A percentile compares a stretch with the other conserved stretches of the same genome.
Evolutionary conservation across 2,797 vertebrate species (phyloP).

Genomic region (Lagothrix lagotricha): DNA sequence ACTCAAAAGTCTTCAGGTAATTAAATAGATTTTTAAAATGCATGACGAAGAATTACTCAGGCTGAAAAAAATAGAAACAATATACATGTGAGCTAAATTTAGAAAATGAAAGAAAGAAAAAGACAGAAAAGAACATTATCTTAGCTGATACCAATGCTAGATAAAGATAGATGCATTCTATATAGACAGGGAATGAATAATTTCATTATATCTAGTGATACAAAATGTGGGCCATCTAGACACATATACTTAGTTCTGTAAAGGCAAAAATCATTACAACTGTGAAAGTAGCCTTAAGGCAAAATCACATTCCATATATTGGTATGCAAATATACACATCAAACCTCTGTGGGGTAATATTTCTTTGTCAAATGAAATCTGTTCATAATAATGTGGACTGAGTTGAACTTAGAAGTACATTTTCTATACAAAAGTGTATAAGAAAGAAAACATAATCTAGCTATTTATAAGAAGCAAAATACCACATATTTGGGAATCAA

Average conservation of each 20-base stretch:
- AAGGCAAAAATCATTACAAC: constrained; percentile 9
- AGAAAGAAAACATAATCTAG: constrained; percentile 15
- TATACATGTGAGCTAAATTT: constrained; percentile 11
- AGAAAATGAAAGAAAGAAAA: constrained; percentile 27
- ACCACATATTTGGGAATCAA: not conserved
- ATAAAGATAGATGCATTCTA: not conserved
- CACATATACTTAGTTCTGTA: constrained; percentile 27
- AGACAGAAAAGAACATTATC: constrained; percentile 3
- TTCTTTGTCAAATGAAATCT: constrained; percentile 49
- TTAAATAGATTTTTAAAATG: constrained; percentile 14
- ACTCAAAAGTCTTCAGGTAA: constrained; percentile 34
- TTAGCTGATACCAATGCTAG: constrained; percentile 14
- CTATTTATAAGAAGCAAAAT: constrained; percentile 35
- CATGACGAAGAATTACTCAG: not conserved
- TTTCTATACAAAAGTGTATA: not conserved
- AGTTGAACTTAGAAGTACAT: not conserved
- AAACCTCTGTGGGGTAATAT: not conserved
- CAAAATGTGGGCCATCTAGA: not conserved
- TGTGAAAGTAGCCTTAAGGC: constrained; percentile 15
- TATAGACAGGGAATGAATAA: not conserved
- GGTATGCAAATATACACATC: constrained; percentile 2
- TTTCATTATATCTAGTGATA: constrained; percentile 35
- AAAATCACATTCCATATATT: constrained; percentile 48
- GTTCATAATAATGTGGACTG: not conserved
- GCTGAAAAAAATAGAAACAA: not conserved